Conservation (phyloP, 1,140 invertebrate species). For the roundworm (Caenorhabditis elegans) region WBcel235 BX284604.4:7540001-7540500, state of each 20-base stretch:
- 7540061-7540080: no score
- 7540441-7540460: slow-evolving; percentile 16
- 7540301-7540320: background rate
- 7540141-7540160: no score
- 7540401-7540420: slow-evolving; percentile 4
- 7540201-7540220: no score
- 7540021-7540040: no score
- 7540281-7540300: background rate
- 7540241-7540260: no score
- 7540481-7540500: slow-evolving; percentile 18
- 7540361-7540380: background rate
- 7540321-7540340: background rate
- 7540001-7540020: no score
- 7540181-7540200: no score
- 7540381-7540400: background rate
- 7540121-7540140: background rate
- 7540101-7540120: background rate
- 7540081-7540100: background rate
- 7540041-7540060: no score
- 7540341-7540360: background rate
- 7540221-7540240: no score
- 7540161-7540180: no score
- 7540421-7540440: background rate
- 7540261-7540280: background rate
- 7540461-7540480: slow-evolving; percentile 6